A percentile compares a stretch with the other conserved stretches of the same genome.
These are phyloP conservation scores for Archegozetes longisetosus DNA, from an alignment of 1,140 invertebrate species.

Conservation along the genomic window DNA sequence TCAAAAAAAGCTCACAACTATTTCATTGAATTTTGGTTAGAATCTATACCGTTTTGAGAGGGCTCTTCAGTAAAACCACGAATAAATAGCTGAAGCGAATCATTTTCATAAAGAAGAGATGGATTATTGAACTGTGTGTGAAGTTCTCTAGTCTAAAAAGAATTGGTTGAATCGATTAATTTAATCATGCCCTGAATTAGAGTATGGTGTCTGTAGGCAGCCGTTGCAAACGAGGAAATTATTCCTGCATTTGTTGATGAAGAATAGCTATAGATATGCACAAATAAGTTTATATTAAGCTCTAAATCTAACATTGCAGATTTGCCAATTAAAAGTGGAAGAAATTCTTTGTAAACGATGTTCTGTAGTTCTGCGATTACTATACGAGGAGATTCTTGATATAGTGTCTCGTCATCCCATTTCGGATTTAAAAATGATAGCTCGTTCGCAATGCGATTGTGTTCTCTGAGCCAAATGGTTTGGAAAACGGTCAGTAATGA, in stretches of 20 bases:
- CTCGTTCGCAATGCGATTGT: conserved; percentile 67
- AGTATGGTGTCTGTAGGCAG: conserved; percentile 44
- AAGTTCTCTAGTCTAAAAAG: conserved; percentile 28
- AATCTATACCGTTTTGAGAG: conserved; percentile 58
- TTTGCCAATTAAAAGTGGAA: conserved; percentile 29
- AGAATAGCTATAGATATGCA: conserved; percentile 2
- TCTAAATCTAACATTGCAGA: conserved; percentile 1
- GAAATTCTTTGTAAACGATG: conserved; percentile 39
- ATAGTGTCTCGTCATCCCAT: conserved; percentile 33
- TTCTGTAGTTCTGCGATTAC: conserved; percentile 40
- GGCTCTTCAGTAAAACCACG: conserved; percentile 66
- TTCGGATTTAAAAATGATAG: conserved; percentile 35
- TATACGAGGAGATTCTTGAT: conserved; percentile 38
- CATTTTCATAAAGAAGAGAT: conserved; percentile 53
- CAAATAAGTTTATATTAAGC: neutral
- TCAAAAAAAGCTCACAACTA: conserved; percentile 20
- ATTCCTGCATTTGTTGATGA: neutral
- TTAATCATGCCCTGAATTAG: conserved; percentile 41
- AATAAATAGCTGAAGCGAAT: conserved; percentile 61
- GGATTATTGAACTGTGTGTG: conserved; percentile 84
- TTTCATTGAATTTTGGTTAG: conserved; percentile 45
- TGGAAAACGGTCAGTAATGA: conserved; percentile 64
- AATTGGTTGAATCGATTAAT: neutral
- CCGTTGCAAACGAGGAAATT: conserved; percentile 25
- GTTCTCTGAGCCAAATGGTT: conserved; percentile 69